Base-by-base conservation (phyloP, 2,113 vertebrate species). In the Bufo bufo region DNA sequence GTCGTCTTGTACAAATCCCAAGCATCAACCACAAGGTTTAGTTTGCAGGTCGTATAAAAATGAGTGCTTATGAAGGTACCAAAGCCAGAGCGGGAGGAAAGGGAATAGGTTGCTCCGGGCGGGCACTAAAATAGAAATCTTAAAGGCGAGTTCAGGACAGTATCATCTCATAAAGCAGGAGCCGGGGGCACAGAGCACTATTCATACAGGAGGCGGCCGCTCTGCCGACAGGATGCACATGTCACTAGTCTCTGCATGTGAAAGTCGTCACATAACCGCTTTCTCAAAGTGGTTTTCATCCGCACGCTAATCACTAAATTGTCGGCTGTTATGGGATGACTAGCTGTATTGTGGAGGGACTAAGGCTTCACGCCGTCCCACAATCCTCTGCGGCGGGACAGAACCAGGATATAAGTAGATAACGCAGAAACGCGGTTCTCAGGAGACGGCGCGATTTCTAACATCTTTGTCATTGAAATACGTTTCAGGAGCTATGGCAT, bases 181-280 rank as follows among this genome's bases (percentile, higher is more conserved):
- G 11, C 50, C 59, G 69, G 54, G 45, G 82, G 50, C 77, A 71
- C 49, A 20, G 52, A 81, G 66, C 33, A 4, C 33, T 43, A 58
- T 71, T 74, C 66, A 74, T 33, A 19, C 23, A 6, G 14, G 52
- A 49, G 49, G 65, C 33, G 61, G 80, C 78, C 16, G 20, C 78
- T 74, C 66, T 63, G 79, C 50, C 56, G 65, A 71, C 86, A 87
- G 86, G 86, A 87, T 82, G 54, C 6, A 74, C 74, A 81, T 79
- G 59, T 87, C 90, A 85, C 75, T 61, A 43, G 86, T 63, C 72
- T 66, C 90, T 84, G 87, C 90, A 90, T 89, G 90, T 85, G 33
- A 89, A 79, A 91, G 89, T 49, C 82, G 54, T 82, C 86, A 75
- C 79, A 72, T 87, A 89, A 79, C 54, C 8, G 79, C 89, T 69